Evolutionary conservation across 1,140 invertebrate genomes (phyloP).

Genomic region (Brachionus plicatilis): DNA sequence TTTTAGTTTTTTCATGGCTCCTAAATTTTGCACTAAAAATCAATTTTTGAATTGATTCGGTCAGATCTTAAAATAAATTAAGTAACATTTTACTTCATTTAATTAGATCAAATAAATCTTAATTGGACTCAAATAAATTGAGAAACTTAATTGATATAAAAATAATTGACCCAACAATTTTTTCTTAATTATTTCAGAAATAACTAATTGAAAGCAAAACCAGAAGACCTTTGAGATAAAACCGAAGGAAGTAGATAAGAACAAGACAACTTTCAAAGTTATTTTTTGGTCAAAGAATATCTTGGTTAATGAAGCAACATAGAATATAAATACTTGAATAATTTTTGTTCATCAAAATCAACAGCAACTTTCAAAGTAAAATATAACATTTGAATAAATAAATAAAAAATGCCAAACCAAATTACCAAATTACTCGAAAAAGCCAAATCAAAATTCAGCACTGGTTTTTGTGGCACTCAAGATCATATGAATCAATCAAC

Average conservation of each 20-base stretch:
- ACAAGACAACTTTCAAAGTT: neutral
- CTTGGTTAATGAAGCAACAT: too few relatives aligned
- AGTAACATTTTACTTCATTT: neutral
- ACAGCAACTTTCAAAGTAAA: neutral
- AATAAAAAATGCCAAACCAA: neutral
- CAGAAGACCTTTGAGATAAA: neutral
- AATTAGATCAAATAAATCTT: neutral
- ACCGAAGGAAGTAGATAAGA: neutral
- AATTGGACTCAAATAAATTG: neutral
- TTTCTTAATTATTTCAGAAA: too few relatives aligned
- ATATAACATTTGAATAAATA: neutral
- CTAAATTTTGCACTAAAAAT: neutral
- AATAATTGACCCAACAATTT: neutral
- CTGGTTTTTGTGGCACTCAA: neutral
- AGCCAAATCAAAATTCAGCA: conserved; percentile 1
- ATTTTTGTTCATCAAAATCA: neutral
- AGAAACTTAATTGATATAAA: neutral
- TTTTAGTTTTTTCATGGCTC: neutral
- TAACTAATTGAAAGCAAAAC: neutral
- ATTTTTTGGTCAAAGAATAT: too few relatives aligned
- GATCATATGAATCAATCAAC: neutral
- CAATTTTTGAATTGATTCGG: neutral
- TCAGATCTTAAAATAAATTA: neutral
- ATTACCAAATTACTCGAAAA: neutral
- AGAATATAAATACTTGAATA: too few relatives aligned